Evolutionary conservation across 2,113 vertebrate genomes (phyloP).

Genomic region (Dicerorhinus sumatrensis): DNA sequence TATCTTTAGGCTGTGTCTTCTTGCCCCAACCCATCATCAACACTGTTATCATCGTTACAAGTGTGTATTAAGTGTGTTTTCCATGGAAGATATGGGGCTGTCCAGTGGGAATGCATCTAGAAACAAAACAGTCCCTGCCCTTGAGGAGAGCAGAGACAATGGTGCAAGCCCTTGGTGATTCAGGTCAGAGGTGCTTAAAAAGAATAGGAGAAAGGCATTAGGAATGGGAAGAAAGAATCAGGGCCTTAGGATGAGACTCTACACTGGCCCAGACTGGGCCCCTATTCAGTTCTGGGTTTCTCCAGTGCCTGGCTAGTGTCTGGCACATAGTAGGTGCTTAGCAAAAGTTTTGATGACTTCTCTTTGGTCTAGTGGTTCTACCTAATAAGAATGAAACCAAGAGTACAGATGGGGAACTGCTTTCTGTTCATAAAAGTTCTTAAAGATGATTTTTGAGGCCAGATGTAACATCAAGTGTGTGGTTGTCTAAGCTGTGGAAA

Average conservation of each 20-base stretch:
- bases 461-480: background rate
- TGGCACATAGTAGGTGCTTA: background rate
- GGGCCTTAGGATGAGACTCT: background rate
- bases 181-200: background rate
- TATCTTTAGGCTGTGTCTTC: constrained; percentile 34
- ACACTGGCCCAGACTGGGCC: no score
- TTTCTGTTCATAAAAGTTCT: background rate
- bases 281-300: background rate
- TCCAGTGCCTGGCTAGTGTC: background rate
- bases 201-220: background rate
- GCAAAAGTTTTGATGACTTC: background rate
- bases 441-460: background rate
- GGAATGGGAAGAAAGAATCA: background rate
- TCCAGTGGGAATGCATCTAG: background rate
- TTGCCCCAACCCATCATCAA: background rate
- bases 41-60: background rate
- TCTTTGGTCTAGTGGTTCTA: background rate
- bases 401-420: background rate
- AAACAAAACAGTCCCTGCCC: background rate
- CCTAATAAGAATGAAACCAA: background rate
- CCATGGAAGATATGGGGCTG: background rate
- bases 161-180: background rate
- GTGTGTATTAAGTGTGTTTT: background rate
- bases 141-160: background rate
- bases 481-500: background rate